Evolutionary conservation across 2,888 invertebrate species (phyloP).

Genomic region (Rhyacophila evoluta): DNA sequence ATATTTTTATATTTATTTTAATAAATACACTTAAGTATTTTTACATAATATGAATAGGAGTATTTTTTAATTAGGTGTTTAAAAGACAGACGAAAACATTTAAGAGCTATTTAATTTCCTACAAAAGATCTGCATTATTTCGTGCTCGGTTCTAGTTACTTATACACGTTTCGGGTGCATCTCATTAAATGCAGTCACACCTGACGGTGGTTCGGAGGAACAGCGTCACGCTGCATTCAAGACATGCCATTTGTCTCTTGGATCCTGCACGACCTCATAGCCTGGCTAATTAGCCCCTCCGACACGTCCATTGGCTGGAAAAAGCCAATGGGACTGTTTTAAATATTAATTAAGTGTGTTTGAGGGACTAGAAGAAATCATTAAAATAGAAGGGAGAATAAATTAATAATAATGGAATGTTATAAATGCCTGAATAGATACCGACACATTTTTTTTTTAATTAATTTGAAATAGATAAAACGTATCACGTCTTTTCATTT

Average conservation of each 20-base stretch:
- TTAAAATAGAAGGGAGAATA: not conserved
- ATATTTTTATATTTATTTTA: too few relatives aligned
- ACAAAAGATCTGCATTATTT: slow-evolving; percentile 2
- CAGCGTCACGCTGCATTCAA: not conserved
- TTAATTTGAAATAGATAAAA: too few relatives aligned
- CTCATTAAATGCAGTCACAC: slow-evolving; percentile 42
- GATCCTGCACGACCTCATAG: slow-evolving; percentile 48
- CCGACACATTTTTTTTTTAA: too few relatives aligned
- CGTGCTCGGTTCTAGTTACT: not conserved
- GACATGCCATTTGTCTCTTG: slow-evolving; percentile 52
- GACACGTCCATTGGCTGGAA: slow-evolving; percentile 39
- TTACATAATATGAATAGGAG: too few relatives aligned
- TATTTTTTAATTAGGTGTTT: too few relatives aligned
- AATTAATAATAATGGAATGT: not conserved
- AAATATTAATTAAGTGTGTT: slow-evolving; percentile 2
- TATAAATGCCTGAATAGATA: not conserved
- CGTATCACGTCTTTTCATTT: too few relatives aligned
- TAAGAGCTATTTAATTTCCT: not conserved
- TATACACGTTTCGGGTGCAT: slow-evolving; percentile 39
- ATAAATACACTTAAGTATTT: too few relatives aligned
- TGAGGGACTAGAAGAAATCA: not conserved
- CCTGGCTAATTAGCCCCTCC: slow-evolving; percentile 51
- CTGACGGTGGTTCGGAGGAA: slow-evolving; percentile 33
- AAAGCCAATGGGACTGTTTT: slow-evolving; percentile 14
- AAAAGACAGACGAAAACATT: too few relatives aligned